Percentiles rank a stretch among this genome's conserved stretches.
Conservation (phyloP, 2,797 vertebrate genomes). For the Sebastolobus alascanus region DNA sequence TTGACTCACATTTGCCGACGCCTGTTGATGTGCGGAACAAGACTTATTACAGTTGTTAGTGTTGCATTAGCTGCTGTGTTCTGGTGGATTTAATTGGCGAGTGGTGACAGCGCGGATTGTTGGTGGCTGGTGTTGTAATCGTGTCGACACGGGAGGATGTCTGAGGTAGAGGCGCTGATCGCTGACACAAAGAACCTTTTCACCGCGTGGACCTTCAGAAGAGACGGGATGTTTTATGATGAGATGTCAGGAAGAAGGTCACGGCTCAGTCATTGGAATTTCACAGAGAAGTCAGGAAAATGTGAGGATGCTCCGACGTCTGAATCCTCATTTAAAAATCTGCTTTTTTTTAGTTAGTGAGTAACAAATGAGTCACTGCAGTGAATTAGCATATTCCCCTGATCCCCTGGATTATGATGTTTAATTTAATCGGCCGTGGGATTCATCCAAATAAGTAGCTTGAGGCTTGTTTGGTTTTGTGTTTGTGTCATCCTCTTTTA, state of each 20-base stretch:
- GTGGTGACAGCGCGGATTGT: conserved; percentile 46
- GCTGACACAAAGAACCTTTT: conserved; percentile 65
- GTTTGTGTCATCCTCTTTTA: not conserved
- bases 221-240: conserved; percentile 42
- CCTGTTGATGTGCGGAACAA: conserved; percentile 12
- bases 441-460: conserved; percentile 45
- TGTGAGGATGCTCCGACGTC: not conserved
- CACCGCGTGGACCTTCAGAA: not conserved
- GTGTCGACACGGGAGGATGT: conserved; percentile 57
- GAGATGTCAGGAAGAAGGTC: conserved; percentile 42
- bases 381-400: conserved; percentile 53
- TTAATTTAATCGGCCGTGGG: conserved; percentile 57
- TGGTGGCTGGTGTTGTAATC: conserved; percentile 37
- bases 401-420: conserved; percentile 54
- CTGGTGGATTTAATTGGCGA: conserved; percentile 38
- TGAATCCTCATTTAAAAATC: not conserved
- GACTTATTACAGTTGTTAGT: conserved; percentile 30
- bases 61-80: conserved; percentile 27
- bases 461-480: conserved; percentile 30
- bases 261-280: conserved; percentile 37
- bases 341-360: not conserved
- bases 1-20: conserved; percentile 32
- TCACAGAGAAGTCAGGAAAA: conserved; percentile 25
- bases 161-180: conserved; percentile 23
- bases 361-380: conserved; percentile 33